Conservation (phyloP, 1,140 invertebrate species). For the Drosophila parabipectinata region DNA sequence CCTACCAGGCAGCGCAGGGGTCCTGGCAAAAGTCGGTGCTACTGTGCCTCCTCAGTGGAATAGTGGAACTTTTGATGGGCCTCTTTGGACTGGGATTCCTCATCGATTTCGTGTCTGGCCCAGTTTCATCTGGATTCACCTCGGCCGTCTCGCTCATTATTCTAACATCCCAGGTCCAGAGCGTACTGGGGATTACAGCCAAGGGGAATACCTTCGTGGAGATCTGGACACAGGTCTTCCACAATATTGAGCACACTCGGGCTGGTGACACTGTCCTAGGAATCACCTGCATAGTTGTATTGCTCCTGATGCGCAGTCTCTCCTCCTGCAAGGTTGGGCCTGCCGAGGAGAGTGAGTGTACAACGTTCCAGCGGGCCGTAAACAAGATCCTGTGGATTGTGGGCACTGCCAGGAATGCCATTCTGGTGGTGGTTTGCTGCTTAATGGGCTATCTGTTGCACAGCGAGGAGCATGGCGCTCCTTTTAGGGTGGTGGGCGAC, state of each 20-base stretch:
- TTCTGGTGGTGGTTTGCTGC: constrained; percentile 89
- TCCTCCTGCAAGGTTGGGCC: constrained; percentile 86
- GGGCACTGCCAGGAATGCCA: constrained; percentile 90
- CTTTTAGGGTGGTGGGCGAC: constrained; percentile 84
- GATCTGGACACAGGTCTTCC: constrained; percentile 88
- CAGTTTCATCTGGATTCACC: constrained; percentile 96
- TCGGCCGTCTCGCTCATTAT: constrained; percentile 96
- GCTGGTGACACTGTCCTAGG: constrained; percentile 89
- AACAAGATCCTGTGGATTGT: constrained; percentile 88
- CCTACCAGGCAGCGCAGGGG: constrained; percentile 89
- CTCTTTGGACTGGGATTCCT: constrained; percentile 95
- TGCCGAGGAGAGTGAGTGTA: constrained; percentile 84
- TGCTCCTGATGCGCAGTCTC: constrained; percentile 83
- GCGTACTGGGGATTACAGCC: constrained; percentile 91
- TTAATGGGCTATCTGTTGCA: constrained; percentile 86
- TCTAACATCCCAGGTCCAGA: constrained; percentile 94
- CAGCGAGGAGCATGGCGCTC: constrained; percentile 75
- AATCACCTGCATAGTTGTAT: constrained; percentile 88
- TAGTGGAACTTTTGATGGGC: constrained; percentile 93
- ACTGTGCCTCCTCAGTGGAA: constrained; percentile 91
- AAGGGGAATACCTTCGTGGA: constrained; percentile 90
- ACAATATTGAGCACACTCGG: constrained; percentile 86
- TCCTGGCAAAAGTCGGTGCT: constrained; percentile 91
- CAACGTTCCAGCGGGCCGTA: constrained; percentile 84
- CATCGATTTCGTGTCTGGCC: constrained; percentile 96